A percentile compares a stretch with the other conserved stretches of the same genome.
Conservation (phyloP, 2,113 vertebrate species). For the Cyprinodon tularosa region DNA sequence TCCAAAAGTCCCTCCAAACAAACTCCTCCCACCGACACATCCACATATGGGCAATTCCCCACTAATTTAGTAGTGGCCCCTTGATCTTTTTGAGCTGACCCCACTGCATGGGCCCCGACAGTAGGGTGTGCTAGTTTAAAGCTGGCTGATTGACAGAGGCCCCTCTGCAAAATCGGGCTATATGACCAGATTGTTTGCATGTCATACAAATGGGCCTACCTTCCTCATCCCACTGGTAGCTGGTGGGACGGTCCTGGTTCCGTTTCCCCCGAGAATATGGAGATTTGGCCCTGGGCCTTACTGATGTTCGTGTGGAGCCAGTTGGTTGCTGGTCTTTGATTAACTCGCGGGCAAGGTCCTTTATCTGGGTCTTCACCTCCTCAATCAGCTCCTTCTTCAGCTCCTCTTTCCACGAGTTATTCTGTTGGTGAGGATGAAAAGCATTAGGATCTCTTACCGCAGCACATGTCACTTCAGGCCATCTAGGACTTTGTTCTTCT, state of each 20-base stretch:
- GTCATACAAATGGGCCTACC: not conserved
- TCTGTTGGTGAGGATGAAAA: not conserved
- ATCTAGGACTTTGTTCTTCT: not conserved
- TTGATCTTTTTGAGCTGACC: not conserved
- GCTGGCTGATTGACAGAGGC: not conserved
- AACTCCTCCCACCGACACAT: not conserved
- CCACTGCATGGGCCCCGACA: conserved; percentile 1
- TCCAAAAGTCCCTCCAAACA: not conserved
- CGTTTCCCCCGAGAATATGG: not conserved
- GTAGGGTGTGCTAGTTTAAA: not conserved
- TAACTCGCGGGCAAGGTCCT: not conserved
- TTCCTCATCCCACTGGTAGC: not conserved
- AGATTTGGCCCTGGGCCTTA: not conserved
- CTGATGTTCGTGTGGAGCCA: not conserved
- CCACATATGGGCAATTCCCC: not conserved
- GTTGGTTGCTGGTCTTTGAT: not conserved
- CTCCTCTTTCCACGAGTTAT: not conserved
- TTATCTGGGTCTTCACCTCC: not conserved
- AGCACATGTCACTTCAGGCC: not conserved
- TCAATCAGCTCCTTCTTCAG: not conserved
- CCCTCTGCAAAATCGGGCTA: not conserved
- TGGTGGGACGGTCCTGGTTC: not conserved
- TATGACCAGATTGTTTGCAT: not conserved
- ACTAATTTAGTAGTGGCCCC: not conserved
- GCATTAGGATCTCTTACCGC: not conserved